A percentile compares a stretch with the other conserved stretches of the same genome.
Conservation (phyloP, 2,888 invertebrate species). For the Enchytraeus crypticus region DNA sequence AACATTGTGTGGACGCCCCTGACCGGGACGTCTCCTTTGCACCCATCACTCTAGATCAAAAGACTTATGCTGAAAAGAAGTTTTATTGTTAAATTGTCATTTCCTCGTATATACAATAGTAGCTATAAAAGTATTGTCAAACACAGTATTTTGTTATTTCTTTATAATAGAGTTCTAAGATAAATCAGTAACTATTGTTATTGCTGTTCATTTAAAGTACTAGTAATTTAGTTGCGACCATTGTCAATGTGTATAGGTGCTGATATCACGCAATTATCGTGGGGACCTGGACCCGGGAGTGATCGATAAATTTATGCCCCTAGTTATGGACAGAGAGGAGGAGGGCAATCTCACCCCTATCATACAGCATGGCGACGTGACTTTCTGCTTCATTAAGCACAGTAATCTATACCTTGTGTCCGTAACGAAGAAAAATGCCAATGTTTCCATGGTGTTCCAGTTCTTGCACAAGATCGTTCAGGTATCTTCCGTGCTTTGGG, state of each 20-base stretch:
- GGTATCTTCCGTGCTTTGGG: constrained; percentile 54
- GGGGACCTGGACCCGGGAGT: constrained; percentile 92
- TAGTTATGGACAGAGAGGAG: constrained; percentile 93
- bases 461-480: constrained; percentile 94
- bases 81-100: too few relatives aligned
- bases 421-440: constrained; percentile 90
- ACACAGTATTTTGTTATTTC: too few relatives aligned
- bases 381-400: constrained; percentile 92
- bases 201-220: too few relatives aligned
- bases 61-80: too few relatives aligned
- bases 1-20: too few relatives aligned
- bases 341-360: constrained; percentile 86
- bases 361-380: constrained; percentile 78
- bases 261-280: constrained; percentile 92
- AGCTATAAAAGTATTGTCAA: too few relatives aligned
- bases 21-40: too few relatives aligned
- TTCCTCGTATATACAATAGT: too few relatives aligned
- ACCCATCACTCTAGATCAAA: too few relatives aligned
- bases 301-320: constrained; percentile 95
- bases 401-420: constrained; percentile 91
- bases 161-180: too few relatives aligned
- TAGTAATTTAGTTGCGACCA: too few relatives aligned
- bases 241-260: constrained; percentile 55
- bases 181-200: too few relatives aligned
- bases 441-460: constrained; percentile 87